Conservation (phyloP, 2,797 vertebrate genomes). For the Microctenopoma lineatum region DNA sequence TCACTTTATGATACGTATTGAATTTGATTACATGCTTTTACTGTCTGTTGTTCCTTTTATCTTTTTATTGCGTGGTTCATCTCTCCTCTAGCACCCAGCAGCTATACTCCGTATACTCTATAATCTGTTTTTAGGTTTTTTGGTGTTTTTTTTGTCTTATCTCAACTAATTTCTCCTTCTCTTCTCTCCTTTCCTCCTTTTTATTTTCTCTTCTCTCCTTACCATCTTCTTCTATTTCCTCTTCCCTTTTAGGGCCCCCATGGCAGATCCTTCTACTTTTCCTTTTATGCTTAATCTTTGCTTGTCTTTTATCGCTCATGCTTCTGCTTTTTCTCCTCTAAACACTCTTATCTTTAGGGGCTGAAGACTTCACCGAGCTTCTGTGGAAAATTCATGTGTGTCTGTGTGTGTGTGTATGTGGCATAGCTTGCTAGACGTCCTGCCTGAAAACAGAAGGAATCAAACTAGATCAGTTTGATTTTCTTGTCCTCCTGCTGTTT, state of each 20-base stretch:
- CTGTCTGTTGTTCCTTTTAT: constrained; percentile 26
- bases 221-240: constrained; percentile 4
- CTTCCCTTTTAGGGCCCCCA: constrained; percentile 20
- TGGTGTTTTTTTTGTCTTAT: not conserved
- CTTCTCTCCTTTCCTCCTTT: not conserved
- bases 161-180: not conserved
- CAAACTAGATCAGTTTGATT: constrained; percentile 60
- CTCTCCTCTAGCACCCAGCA: not conserved
- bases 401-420: constrained; percentile 9
- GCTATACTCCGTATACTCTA: not conserved
- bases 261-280: constrained; percentile 41
- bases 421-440: constrained; percentile 30
- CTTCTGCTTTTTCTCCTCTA: constrained; percentile 28
- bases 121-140: too few species aligned
- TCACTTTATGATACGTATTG: constrained; percentile 6
- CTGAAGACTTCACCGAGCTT: constrained; percentile 9
- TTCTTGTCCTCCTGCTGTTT: constrained; percentile 33
- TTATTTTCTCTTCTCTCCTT: not conserved
- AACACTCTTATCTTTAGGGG: constrained; percentile 36
- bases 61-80: constrained; percentile 10
- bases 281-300: constrained; percentile 53
- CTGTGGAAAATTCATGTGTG: constrained; percentile 6
- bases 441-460: constrained; percentile 49
- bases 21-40: constrained; percentile 17
- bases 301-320: constrained; percentile 43